phyloP scores from a whole-genome alignment of 2,888 invertebrate genomes.

The Carterocephalus palaemon region DNA sequence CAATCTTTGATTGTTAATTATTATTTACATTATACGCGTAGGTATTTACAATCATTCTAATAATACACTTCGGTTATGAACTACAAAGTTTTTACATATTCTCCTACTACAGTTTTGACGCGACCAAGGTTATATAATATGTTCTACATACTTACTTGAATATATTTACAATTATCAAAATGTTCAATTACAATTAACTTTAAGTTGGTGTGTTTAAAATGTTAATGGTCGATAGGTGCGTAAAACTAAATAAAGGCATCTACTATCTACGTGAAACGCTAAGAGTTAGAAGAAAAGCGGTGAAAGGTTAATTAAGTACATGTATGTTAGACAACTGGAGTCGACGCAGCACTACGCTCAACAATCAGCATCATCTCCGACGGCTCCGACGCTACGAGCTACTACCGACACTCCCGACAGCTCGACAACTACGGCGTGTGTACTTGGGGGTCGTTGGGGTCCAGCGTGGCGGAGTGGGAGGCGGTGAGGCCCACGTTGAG shows the following conservation, averaged over 20 bases:
- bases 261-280: neutral
- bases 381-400: constrained; percentile 2
- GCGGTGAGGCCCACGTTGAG: constrained; percentile 84
- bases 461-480: constrained; percentile 76
- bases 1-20: no score
- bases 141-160: no score
- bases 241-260: neutral
- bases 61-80: no score
- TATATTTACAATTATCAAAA: no score
- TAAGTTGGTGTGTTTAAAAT: no score
- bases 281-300: neutral
- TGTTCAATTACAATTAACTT: no score
- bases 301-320: neutral
- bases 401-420: constrained; percentile 1
- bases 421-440: constrained; percentile 37
- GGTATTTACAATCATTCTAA: no score
- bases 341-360: neutral
- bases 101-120: no score
- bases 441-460: constrained; percentile 76
- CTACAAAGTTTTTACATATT: no score
- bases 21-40: no score
- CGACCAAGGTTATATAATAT: no score
- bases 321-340: neutral
- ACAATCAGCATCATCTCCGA: constrained; percentile 1
- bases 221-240: constrained; percentile 1